phyloP scores from a whole-genome alignment of 2,888 invertebrate genomes.

The Epinotia ramella region DNA sequence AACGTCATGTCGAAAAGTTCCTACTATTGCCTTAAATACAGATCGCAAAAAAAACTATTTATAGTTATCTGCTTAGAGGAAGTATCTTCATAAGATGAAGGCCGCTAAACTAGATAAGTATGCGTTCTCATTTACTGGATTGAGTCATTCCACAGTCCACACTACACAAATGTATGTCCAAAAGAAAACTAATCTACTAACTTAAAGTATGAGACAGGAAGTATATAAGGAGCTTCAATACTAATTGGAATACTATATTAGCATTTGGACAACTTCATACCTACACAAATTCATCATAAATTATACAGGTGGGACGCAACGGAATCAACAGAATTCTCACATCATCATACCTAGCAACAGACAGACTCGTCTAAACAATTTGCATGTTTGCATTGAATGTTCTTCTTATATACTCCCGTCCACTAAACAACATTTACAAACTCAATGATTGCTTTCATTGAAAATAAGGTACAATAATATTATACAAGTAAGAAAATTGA shows the following conservation, averaged over 20 bases:
- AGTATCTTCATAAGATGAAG: constrained; percentile 37
- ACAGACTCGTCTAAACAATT: constrained; percentile 26
- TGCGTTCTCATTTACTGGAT: constrained; percentile 54
- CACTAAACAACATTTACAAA: constrained; percentile 76
- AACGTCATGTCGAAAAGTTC: constrained; percentile 11
- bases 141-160: constrained; percentile 57
- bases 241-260: neutral
- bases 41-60: constrained; percentile 34
- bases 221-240: constrained; percentile 59
- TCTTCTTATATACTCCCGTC: constrained; percentile 66
- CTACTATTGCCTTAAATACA: neutral
- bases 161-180: constrained; percentile 69
- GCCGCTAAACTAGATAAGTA: constrained; percentile 60
- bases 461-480: constrained; percentile 71
- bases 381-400: constrained; percentile 24
- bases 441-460: constrained; percentile 79
- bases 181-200: constrained; percentile 70
- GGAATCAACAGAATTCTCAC: constrained; percentile 2
- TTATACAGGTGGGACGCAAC: constrained; percentile 4
- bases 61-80: constrained; percentile 45
- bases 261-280: constrained; percentile 1
- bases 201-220: constrained; percentile 60
- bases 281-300: neutral
- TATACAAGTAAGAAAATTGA: constrained; percentile 71
- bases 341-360: constrained; percentile 25